Conservation (phyloP, 1,140 invertebrate genomes). For the Wasmannia auropunctata region DNA sequence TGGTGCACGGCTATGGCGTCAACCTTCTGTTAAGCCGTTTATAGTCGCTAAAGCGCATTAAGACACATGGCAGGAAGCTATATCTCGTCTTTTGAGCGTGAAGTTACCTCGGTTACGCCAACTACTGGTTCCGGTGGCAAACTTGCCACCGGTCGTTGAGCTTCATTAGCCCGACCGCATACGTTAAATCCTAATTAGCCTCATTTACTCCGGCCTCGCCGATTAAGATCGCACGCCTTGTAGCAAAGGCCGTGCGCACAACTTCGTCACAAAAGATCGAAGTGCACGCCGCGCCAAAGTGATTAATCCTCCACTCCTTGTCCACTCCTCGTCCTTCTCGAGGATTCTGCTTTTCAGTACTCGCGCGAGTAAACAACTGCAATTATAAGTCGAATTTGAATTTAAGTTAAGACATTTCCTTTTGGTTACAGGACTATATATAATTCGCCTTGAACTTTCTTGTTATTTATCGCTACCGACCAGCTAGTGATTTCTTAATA, state of each 20-base stretch:
- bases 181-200: constrained; percentile 76
- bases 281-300: background rate
- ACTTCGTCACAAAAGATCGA: constrained; percentile 3
- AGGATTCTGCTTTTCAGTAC: background rate
- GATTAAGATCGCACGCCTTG: constrained; percentile 62
- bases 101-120: constrained; percentile 49
- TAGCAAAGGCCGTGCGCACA: background rate
- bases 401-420: background rate
- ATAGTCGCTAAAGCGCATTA: constrained; percentile 37
- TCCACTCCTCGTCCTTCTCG: background rate
- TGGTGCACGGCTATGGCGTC: background rate
- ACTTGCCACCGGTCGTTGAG: constrained; percentile 50
- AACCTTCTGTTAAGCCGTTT: constrained; percentile 15
- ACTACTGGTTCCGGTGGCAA: constrained; percentile 48
- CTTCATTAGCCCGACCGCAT: constrained; percentile 72
- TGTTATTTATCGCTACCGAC: constrained; percentile 17
- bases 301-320: background rate
- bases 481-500: constrained; percentile 7
- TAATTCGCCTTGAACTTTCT: background rate
- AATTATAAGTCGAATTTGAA: background rate
- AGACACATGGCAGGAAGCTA: constrained; percentile 13
- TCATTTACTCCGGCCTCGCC: constrained; percentile 46
- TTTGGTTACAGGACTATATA: no score
- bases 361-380: background rate
- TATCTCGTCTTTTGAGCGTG: constrained; percentile 56